Conservation (phyloP, 2,797 vertebrate genomes). For the Hydrophis major region DNA sequence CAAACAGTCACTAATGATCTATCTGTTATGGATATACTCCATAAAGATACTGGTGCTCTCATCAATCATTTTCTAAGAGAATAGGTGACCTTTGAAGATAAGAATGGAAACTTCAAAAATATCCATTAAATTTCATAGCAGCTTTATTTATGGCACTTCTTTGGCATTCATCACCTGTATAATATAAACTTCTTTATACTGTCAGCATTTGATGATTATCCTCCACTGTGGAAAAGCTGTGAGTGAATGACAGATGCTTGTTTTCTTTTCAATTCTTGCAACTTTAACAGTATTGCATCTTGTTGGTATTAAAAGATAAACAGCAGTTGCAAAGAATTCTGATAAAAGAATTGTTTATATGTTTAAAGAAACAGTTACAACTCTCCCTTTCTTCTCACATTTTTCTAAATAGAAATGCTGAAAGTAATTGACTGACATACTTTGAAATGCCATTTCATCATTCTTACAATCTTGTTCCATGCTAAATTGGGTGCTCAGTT, state of each 20-base stretch:
- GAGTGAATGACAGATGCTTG: conserved; percentile 44
- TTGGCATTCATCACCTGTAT: conserved; percentile 62
- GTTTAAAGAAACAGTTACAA: conserved; percentile 1
- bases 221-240: conserved; percentile 49
- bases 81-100: conserved; percentile 74
- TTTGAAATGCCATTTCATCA: conserved; percentile 41
- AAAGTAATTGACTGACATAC: conserved; percentile 51
- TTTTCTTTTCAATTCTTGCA: conserved; percentile 43
- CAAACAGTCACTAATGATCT: conserved; percentile 60
- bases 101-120: conserved; percentile 64
- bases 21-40: conserved; percentile 60
- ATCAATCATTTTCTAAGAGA: conserved; percentile 68
- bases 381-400: conserved; percentile 32
- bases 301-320: conserved; percentile 61
- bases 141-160: conserved; percentile 60
- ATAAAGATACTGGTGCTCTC: conserved; percentile 60
- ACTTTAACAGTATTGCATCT: conserved; percentile 43
- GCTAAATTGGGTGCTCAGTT: background rate
- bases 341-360: conserved; percentile 58
- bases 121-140: conserved; percentile 61
- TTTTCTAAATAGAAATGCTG: conserved; percentile 55
- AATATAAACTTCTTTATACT: conserved; percentile 52
- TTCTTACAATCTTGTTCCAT: conserved; percentile 1
- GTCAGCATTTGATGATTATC: conserved; percentile 58
- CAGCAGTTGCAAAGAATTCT: conserved; percentile 67